Evolutionary conservation across 2,888 invertebrate species (phyloP).

Genomic region (Leucozona laternaria): DNA sequence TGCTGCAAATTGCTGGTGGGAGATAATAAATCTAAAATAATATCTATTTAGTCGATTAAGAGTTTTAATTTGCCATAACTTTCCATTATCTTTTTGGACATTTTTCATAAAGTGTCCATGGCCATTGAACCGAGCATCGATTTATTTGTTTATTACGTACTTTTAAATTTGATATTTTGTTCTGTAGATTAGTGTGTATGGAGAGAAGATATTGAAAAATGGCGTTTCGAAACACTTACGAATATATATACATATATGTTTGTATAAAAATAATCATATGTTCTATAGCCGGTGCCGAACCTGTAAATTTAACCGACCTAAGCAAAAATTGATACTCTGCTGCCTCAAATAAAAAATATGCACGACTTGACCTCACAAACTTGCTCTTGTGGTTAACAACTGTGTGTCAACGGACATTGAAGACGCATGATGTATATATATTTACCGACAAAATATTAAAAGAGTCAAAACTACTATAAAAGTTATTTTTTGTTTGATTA

Average conservation of each 20-base stretch:
- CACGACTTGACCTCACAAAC: too few relatives aligned
- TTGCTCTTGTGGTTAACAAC: too few relatives aligned
- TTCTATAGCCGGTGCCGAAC: too few relatives aligned
- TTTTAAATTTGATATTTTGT: not conserved
- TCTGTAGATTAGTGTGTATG: not conserved
- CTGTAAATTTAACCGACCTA: too few relatives aligned
- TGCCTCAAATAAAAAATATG: too few relatives aligned
- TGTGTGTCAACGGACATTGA: too few relatives aligned
- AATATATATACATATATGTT: not conserved
- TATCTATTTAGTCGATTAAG: constrained; percentile 50
- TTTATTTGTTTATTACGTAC: constrained; percentile 2
- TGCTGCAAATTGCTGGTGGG: constrained; percentile 21
- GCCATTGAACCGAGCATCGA: not conserved
- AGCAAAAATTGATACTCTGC: too few relatives aligned
- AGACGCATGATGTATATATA: too few relatives aligned
- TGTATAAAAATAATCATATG: too few relatives aligned
- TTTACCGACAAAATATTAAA: too few relatives aligned
- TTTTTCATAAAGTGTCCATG: constrained; percentile 12
- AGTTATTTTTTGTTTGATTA: too few relatives aligned
- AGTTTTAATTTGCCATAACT: constrained; percentile 28
- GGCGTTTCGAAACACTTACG: not conserved
- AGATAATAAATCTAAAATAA: constrained; percentile 61
- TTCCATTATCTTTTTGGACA: constrained; percentile 21
- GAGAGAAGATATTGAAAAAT: not conserved
- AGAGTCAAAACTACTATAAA: too few relatives aligned